These are phyloP conservation scores for Paralichthys olivaceus DNA, from an alignment of 2,113 vertebrate species.

Conservation along the genomic window DNA sequence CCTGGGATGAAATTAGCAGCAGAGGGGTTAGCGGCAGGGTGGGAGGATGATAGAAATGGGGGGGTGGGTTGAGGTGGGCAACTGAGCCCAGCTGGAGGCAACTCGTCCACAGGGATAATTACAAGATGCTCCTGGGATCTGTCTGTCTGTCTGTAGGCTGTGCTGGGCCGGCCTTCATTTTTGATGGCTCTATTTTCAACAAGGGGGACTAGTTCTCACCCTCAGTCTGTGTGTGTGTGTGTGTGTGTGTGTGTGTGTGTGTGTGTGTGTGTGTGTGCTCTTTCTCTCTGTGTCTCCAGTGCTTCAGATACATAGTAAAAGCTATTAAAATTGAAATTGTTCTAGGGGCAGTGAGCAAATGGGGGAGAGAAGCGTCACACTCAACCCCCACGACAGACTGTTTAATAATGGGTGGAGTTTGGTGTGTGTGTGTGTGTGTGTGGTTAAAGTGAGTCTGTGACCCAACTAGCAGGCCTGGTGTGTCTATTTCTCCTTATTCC, in stretches of 20 bases:
- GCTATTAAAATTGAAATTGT: constrained; percentile 99
- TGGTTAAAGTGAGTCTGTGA: constrained; percentile 50
- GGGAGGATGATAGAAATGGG: constrained; percentile 94
- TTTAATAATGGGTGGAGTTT: constrained; percentile 89
- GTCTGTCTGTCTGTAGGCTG: constrained; percentile 86
- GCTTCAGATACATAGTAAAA: constrained; percentile 99
- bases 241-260: constrained; percentile 26
- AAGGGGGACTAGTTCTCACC: constrained; percentile 66
- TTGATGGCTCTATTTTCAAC: constrained; percentile 99
- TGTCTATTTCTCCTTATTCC: constrained; percentile 47
- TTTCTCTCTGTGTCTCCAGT: constrained; percentile 80
- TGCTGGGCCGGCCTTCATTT: constrained; percentile 79
- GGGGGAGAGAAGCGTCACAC: constrained; percentile 83
- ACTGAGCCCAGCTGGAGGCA: constrained; percentile 95
- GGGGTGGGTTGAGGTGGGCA: constrained; percentile 55
- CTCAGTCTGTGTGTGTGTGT: constrained; percentile 15
- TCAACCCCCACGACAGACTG: constrained; percentile 88
- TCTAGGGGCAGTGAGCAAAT: constrained; percentile 93
- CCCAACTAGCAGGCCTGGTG: constrained; percentile 46
- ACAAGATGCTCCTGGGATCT: constrained; percentile 96
- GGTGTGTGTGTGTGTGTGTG: constrained; percentile 48
- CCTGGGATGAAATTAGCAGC: constrained; percentile 99
- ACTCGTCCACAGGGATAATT: constrained; percentile 98
- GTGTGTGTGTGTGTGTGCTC: constrained; percentile 44
- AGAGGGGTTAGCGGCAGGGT: constrained; percentile 88